A percentile compares a stretch with the other conserved stretches of the same genome.
These are phyloP conservation scores for Anhinga rufa DNA, from an alignment of 2,113 vertebrate species.

Conservation along the genomic window DNA sequence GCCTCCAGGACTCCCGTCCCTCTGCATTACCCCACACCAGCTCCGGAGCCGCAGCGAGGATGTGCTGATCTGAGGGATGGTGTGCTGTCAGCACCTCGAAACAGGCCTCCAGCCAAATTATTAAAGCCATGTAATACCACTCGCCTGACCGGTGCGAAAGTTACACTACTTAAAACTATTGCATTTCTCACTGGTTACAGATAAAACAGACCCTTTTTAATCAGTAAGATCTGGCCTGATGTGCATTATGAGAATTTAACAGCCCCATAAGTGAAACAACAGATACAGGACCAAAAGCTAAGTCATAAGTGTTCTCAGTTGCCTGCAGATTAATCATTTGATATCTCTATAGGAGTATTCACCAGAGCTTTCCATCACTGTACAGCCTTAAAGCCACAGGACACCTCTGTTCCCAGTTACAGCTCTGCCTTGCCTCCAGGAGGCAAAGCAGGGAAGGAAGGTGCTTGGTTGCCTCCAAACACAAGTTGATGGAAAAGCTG, in stretches of 20 bases:
- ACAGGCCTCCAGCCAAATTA: not conserved
- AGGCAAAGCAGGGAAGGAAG: not conserved
- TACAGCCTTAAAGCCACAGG: not conserved
- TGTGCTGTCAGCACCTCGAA: not conserved
- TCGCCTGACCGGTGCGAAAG: not conserved
- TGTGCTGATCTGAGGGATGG: not conserved
- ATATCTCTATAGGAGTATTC: not conserved
- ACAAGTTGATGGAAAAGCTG: not conserved
- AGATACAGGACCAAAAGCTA: not conserved
- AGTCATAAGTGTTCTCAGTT: not conserved
- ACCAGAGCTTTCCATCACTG: not conserved
- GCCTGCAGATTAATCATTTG: conserved; percentile 1
- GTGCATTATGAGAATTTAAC: not conserved
- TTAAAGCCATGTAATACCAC: not conserved
- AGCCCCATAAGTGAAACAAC: not conserved
- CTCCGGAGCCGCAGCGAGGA: accelerated
- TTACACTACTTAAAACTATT: not conserved
- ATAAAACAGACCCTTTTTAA: not conserved
- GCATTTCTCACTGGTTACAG: not conserved
- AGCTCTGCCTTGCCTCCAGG: not conserved
- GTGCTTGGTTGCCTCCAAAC: not conserved
- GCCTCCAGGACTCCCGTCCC: not conserved
- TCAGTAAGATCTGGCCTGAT: not conserved
- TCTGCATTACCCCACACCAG: not conserved
- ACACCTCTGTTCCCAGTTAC: not conserved